Conservation (phyloP, 2,888 invertebrate genomes). For the Antheraea yamamai region DNA sequence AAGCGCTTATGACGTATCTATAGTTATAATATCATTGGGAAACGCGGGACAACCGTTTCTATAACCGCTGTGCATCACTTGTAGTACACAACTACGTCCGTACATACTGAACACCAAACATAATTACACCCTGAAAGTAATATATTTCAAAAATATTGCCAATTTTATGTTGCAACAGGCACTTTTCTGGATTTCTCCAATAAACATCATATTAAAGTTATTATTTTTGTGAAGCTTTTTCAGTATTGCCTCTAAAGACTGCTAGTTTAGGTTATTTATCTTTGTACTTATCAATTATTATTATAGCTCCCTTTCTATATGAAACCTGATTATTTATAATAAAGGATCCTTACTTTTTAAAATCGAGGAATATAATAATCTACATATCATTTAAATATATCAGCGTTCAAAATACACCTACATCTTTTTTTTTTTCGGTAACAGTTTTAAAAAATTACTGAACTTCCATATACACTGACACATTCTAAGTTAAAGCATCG, state of each 20-base stretch:
- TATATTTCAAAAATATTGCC: slow-evolving; percentile 79
- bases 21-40: background rate
- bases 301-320: slow-evolving; percentile 49
- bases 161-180: slow-evolving; percentile 81
- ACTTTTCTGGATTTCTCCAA: slow-evolving; percentile 82
- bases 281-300: slow-evolving; percentile 70
- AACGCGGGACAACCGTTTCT: background rate
- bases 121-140: slow-evolving; percentile 67
- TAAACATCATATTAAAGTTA: slow-evolving; percentile 79
- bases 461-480: slow-evolving; percentile 75
- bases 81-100: slow-evolving; percentile 19
- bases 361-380: slow-evolving; percentile 54
- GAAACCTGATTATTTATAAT: slow-evolving; percentile 28
- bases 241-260: slow-evolving; percentile 69
- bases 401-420: slow-evolving; percentile 65
- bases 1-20: no score
- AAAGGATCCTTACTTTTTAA: slow-evolving; percentile 61
- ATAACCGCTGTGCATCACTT: background rate
- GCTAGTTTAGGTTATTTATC: slow-evolving; percentile 52
- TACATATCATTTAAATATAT: slow-evolving; percentile 58
- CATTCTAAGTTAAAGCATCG: slow-evolving; percentile 80
- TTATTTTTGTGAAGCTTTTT: slow-evolving; percentile 71
- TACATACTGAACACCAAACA: slow-evolving; percentile 66
- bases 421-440: slow-evolving; percentile 50
- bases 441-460: slow-evolving; percentile 70